These are phyloP conservation scores for Cinclus cinclus DNA, from an alignment of 2,113 vertebrate species.

Conservation along the genomic window DNA sequence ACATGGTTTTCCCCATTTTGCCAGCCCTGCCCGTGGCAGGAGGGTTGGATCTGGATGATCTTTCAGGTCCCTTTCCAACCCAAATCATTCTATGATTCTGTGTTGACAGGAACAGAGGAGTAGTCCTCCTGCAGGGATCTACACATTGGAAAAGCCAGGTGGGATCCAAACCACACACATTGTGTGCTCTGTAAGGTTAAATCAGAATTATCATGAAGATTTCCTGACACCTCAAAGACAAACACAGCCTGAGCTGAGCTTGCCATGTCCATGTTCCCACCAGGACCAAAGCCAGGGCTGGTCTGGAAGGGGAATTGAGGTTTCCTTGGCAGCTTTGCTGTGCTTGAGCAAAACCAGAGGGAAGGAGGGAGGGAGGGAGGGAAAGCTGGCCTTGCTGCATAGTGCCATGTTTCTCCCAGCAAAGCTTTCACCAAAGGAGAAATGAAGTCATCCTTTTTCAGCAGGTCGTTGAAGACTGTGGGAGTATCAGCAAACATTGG, in stretches of 20 bases:
- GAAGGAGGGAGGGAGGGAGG: neutral
- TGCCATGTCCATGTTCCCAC: neutral
- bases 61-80: neutral
- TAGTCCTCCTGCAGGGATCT: neutral
- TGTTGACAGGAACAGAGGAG: neutral
- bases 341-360: neutral
- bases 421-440: neutral
- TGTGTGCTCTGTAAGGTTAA: neutral
- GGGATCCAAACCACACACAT: neutral
- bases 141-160: rapidly evolving
- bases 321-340: neutral
- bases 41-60: neutral
- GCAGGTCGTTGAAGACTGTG: neutral
- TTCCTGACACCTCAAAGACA: neutral
- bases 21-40: neutral
- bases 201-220: neutral
- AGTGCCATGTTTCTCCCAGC: rapidly evolving
- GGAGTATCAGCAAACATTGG: neutral
- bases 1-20: neutral
- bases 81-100: neutral
- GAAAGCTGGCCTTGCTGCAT: neutral
- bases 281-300: neutral
- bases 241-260: neutral
- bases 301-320: neutral
- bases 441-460: neutral